Percentiles rank a stretch among this genome's conserved stretches.
phyloP scores from a whole-genome alignment of 2,888 invertebrate genomes.

The Chironomus riparius region DNA sequence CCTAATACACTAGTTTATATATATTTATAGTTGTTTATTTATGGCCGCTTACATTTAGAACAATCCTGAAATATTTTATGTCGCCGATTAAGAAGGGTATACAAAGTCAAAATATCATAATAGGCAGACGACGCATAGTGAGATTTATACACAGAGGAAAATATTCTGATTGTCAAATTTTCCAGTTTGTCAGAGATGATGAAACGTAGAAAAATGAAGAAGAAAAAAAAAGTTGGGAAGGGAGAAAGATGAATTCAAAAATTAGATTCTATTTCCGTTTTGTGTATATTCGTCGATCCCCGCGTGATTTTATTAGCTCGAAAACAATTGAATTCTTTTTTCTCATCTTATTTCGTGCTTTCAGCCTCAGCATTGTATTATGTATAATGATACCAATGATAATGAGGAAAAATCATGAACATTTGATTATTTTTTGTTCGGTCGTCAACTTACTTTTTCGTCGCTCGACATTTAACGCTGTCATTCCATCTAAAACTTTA shows the following conservation, averaged over 20 bases:
- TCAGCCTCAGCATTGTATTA: neutral
- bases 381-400: too few species aligned
- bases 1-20: too few species aligned
- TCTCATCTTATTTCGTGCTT: neutral
- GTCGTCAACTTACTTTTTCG: neutral
- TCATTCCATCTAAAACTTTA: too few species aligned
- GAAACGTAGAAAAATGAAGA: neutral
- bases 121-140: too few species aligned
- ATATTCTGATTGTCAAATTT: neutral
- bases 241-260: neutral
- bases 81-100: too few species aligned
- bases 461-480: neutral
- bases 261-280: conserved; percentile 6
- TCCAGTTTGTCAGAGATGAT: neutral
- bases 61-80: too few species aligned
- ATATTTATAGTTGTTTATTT: too few species aligned
- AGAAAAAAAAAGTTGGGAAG: neutral
- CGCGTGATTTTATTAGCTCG: conserved; percentile 2
- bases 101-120: too few species aligned
- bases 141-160: too few species aligned
- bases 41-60: too few species aligned
- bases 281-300: neutral
- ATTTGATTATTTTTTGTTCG: neutral
- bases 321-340: neutral
- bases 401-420: neutral